A percentile compares a stretch with the other conserved stretches of the same genome.
Evolutionary conservation across 2,113 vertebrate species (phyloP).

Genomic region (Anguilla japonica): DNA sequence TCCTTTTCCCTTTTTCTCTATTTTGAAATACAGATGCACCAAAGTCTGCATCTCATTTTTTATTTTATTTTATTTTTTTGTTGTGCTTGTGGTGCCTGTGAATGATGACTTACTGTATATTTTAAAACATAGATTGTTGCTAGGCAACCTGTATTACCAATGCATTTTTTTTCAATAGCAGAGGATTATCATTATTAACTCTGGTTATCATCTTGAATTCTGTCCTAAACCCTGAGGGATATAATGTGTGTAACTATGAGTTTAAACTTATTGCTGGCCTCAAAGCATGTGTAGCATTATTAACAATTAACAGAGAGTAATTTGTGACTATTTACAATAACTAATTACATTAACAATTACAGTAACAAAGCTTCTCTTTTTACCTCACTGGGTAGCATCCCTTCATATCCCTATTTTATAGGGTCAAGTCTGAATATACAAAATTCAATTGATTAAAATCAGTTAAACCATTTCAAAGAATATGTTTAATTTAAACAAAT

Average conservation of each 20-base stretch:
- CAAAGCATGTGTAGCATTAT: no score
- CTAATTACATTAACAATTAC: no score
- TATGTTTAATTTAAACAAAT: no score
- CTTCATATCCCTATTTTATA: no score
- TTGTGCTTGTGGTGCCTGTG: background rate
- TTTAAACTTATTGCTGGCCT: background rate
- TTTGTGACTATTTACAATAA: no score
- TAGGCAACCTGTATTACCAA: slow-evolving; percentile 19
- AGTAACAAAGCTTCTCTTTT: no score
- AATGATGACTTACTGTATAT: background rate
- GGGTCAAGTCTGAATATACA: no score
- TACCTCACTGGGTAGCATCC: no score
- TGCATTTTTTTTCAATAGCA: slow-evolving; percentile 8
- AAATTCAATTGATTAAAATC: background rate
- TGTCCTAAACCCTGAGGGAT: background rate
- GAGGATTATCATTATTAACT: slow-evolving; percentile 18
- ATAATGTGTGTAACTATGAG: background rate
- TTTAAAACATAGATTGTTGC: slow-evolving; percentile 23
- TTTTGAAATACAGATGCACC: background rate
- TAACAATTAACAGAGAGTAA: no score
- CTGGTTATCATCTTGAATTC: background rate
- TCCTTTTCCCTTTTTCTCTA: background rate
- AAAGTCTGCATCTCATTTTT: background rate
- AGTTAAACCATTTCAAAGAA: background rate
- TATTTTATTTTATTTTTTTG: background rate